Evolutionary conservation across 92 coral and sea anemone species (phyloP).

Genomic region (Epizoanthus rinbou): DNA sequence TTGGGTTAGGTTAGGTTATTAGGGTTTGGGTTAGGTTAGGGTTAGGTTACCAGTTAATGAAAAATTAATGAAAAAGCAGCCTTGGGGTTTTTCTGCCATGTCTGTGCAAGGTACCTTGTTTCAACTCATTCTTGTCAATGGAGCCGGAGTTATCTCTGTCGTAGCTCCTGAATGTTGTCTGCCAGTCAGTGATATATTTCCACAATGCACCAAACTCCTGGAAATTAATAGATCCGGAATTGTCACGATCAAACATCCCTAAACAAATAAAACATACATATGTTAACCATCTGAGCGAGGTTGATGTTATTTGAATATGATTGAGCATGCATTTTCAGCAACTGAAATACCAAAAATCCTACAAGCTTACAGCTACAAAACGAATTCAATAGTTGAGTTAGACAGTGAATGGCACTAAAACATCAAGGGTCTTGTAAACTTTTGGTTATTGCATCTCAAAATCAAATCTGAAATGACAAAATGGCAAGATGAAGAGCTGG

Average conservation of each 20-base stretch:
- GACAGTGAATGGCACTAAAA: too few species aligned
- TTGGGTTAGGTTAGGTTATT: too few species aligned
- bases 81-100: too few species aligned
- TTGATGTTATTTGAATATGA: background rate
- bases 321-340: background rate
- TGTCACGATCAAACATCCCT: conserved; percentile 99
- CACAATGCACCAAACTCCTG: conserved; percentile 91
- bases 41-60: too few species aligned
- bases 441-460: too few species aligned
- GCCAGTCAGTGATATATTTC: conserved; percentile 98
- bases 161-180: conserved; percentile 87
- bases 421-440: too few species aligned
- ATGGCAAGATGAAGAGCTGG: background rate
- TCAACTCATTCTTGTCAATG: conserved; percentile 90
- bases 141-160: conserved; percentile 95
- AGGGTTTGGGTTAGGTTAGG: too few species aligned
- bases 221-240: conserved; percentile 92
- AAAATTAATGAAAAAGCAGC: too few species aligned
- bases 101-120: conserved; percentile 63
- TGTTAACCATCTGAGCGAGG: background rate
- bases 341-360: background rate
- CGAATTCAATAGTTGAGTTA: too few species aligned
- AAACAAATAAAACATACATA: background rate
- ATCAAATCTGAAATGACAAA: too few species aligned
- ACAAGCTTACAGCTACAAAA: background rate